Base-by-base conservation (phyloP, 1,140 invertebrate genomes). In the Laodelphax striatellus region DNA sequence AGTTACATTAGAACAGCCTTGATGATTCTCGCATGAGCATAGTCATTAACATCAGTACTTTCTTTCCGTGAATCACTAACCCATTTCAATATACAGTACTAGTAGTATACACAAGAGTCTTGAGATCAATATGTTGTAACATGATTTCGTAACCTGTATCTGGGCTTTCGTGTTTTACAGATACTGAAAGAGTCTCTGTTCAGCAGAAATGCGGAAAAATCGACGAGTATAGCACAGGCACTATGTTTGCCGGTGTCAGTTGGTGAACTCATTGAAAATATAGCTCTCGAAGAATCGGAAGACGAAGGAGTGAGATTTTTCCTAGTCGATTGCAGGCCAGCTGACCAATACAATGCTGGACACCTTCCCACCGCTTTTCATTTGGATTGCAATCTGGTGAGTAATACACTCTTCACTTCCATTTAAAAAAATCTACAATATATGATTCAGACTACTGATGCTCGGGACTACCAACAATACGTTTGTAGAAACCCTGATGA, bases 331-430 rank as follows among this genome's bases (percentile, higher is more conserved):
- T 98, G 94, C 74, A 79, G 96, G 67, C 92, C 95, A 14, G 87
- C 93, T 0, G 93, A 97, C 63, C 94, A 98, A 68, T 99, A 98
- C 70, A 98, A 97, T 77, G 85, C 86, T 63, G 96, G 96, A 0
- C 94, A 98, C 77, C 80, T 98, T 64, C 88, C 91, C 2, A 98
- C 94, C 53, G 95, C 97, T 44, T 98, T 98, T 78, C 96, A 98
- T 77, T 79, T 99, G 24, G 96, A 98, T 76, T 94, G 93, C 69
- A 94, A 93, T 76, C 78, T 98, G 68, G 85, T 87, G 71, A 71
- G 75, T 72, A 62, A 55, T 14, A n/a, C n/a, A n/a, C n/a, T n/a
- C n/a, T n/a, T n/a, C n/a, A n/a, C n/a, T n/a, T n/a, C n/a, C n/a
- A n/a, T n/a, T n/a, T n/a, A n/a, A n/a, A n/a, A n/a, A n/a, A n/a